phyloP scores from a whole-genome alignment of 2,888 invertebrate species.

The Bursaphelenchus okinawaensis region DNA sequence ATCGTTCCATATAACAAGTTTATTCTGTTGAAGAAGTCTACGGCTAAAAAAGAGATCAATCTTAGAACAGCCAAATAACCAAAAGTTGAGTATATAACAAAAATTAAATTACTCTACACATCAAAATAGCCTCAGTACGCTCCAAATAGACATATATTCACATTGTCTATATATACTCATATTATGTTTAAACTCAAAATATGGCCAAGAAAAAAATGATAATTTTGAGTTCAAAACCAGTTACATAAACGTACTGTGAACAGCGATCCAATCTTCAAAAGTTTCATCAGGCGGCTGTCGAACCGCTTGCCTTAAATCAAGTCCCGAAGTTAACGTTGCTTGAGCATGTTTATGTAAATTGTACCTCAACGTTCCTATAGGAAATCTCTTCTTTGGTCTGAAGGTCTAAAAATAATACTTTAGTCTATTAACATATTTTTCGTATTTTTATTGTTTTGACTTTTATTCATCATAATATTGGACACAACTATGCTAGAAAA shows the following conservation, averaged over 20 bases:
- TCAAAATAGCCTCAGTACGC: constrained; percentile 4
- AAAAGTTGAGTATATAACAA: background rate
- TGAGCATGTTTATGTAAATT: constrained; percentile 81
- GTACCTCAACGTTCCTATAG: constrained; percentile 78
- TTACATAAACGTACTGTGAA: constrained; percentile 69
- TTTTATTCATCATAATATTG: too few species aligned
- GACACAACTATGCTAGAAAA: too few species aligned
- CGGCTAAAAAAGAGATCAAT: constrained; percentile 66
- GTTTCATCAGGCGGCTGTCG: constrained; percentile 74
- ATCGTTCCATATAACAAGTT: constrained; percentile 83
- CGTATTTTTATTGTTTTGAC: too few species aligned
- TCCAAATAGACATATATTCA: too few species aligned
- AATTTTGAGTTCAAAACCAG: too few species aligned
- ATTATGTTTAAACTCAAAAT: background rate
- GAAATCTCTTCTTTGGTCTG: constrained; percentile 78
- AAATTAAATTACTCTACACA: background rate
- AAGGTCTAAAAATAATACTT: constrained; percentile 74
- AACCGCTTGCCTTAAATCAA: constrained; percentile 75
- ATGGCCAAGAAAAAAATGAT: constrained; percentile 2
- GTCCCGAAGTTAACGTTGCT: constrained; percentile 80
- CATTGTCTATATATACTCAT: background rate
- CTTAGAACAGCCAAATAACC: too few species aligned
- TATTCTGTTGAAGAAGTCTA: constrained; percentile 87
- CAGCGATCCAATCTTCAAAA: constrained; percentile 83
- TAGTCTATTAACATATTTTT: too few species aligned